Percentiles rank a stretch among this genome's conserved stretches.
Evolutionary conservation across 30 jellyfish, hydroid and myxozoan genomes (phyloP).

Genomic region (Cassiopea xamachana): DNA sequence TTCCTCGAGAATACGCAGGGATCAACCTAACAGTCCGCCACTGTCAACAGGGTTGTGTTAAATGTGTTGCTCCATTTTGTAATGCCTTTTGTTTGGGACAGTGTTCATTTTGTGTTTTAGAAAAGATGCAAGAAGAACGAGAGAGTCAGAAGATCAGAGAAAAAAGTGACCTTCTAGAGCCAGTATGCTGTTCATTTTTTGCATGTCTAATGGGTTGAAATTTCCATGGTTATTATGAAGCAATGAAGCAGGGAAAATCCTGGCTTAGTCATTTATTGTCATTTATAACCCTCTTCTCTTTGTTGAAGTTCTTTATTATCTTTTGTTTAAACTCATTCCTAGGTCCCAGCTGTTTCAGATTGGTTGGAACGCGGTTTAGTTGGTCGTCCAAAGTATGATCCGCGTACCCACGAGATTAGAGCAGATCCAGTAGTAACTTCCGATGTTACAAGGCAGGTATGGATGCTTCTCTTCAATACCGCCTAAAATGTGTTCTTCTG

Average conservation of each 20-base stretch:
- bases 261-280: no score
- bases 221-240: no score
- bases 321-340: background rate
- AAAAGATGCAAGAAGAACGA: slow-evolving; percentile 59
- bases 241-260: no score
- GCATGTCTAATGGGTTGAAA: background rate
- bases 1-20: no score
- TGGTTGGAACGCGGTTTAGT: slow-evolving; percentile 83
- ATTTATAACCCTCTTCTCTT: background rate
- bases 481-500: background rate
- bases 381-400: slow-evolving; percentile 83
- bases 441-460: slow-evolving; percentile 86
- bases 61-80: background rate
- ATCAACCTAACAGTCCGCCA: no score
- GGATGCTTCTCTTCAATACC: background rate
- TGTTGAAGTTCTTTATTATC: background rate
- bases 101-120: background rate
- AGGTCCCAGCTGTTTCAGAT: slow-evolving; percentile 62
- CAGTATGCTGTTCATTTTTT: slow-evolving; percentile 20
- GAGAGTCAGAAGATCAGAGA: slow-evolving; percentile 32
- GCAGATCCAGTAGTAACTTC: slow-evolving; percentile 87
- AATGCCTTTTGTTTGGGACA: background rate
- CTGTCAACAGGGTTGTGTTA: no score
- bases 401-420: slow-evolving; percentile 65
- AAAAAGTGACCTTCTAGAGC: slow-evolving; percentile 47